Evolutionary conservation across 2,888 invertebrate genomes (phyloP), one percentile per base, ranked within the genome.

Genomic region (Xanthia icteritia): DNA sequence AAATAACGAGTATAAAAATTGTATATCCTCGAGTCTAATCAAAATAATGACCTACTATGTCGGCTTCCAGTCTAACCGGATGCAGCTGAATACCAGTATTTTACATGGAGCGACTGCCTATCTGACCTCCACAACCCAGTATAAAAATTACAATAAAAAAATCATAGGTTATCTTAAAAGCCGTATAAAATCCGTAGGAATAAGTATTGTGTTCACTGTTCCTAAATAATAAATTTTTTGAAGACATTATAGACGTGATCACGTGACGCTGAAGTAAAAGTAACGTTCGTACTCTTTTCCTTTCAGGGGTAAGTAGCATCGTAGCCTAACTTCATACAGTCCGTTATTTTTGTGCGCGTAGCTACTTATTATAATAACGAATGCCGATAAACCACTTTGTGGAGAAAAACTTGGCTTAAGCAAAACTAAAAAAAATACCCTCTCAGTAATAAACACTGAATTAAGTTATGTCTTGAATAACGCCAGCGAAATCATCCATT

Each of bases 271-370:
- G n/a, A n/a, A 54, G 6, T 39, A 31, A 72, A 20, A 17, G 13
- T n/a, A 58, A 17, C 20, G 15, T 54, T 31, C 17, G 8, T 45
- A 51, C 64, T 71, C 39, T 78, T 78, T 54, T 54, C 27, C 27
- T 58, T 73, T 51, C 23, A 23, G 58, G 23, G 17, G 45, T 69
- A 76, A 31, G 17, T n/a, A 36, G 13, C 9, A 63, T 27, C 13
- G 11, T 27, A 58, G 1, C 58, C 64, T 58, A 48, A 5, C 48
- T 51, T 11, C 9, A 42, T 23, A 23, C n/a, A 23, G 4, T 39
- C n/a, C 4, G n/a, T 4, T 2, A n/a, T 17, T n/a, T 36, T 27
- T 23, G 17, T 13, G 8, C 8, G 13, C 60, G 17, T 9, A 20
- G 31, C 31, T 54, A 67, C n/a, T 51, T 20, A 36, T 36, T 36